A percentile compares a stretch with the other conserved stretches of the same genome.
phyloP scores from a whole-genome alignment of 1,140 invertebrate genomes.

The Phocides pigmalion region DNA sequence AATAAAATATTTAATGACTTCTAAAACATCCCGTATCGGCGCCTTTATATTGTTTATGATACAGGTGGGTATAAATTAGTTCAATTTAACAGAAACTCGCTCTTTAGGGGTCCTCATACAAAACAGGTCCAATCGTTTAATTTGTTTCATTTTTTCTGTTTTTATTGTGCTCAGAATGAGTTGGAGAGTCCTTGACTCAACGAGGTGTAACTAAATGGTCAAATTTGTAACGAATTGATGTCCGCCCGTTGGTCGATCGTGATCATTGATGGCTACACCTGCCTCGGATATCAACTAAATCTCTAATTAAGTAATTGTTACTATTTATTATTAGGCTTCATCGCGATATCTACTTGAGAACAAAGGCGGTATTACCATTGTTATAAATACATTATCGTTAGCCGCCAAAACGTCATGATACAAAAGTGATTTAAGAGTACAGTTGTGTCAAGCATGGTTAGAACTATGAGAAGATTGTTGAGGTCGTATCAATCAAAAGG shows the following conservation, averaged over 20 bases:
- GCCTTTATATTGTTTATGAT: constrained; percentile 75
- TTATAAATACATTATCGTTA: constrained; percentile 33
- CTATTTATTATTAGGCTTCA: constrained; percentile 49
- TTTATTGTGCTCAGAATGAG: constrained; percentile 72
- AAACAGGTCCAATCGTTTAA: constrained; percentile 77
- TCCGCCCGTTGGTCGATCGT: constrained; percentile 59
- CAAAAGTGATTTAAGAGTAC: constrained; percentile 18
- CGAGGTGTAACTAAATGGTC: constrained; percentile 81
- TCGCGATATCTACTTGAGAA: constrained; percentile 35
- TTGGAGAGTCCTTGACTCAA: constrained; percentile 78
- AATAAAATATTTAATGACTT: constrained; percentile 68
- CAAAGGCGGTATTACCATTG: constrained; percentile 33
- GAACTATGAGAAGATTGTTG: constrained; percentile 13
- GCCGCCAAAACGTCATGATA: constrained; percentile 14
- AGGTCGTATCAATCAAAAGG: constrained; percentile 63
- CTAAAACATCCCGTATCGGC: constrained; percentile 65
- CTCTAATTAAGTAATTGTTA: constrained; percentile 73
- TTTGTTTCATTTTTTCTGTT: constrained; percentile 74
- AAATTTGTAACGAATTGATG: constrained; percentile 81
- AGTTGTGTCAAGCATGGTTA: constrained; percentile 3
- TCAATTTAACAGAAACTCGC: constrained; percentile 69
- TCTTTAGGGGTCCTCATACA: constrained; percentile 74
- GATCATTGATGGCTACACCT: constrained; percentile 68
- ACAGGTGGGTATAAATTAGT: constrained; percentile 78
- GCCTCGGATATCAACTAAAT: constrained; percentile 59